Percentiles rank a stretch among this genome's conserved stretches.
These are phyloP conservation scores for Triops cancriformis DNA, from an alignment of 1,140 invertebrate genomes.

Conservation along the genomic window DNA sequence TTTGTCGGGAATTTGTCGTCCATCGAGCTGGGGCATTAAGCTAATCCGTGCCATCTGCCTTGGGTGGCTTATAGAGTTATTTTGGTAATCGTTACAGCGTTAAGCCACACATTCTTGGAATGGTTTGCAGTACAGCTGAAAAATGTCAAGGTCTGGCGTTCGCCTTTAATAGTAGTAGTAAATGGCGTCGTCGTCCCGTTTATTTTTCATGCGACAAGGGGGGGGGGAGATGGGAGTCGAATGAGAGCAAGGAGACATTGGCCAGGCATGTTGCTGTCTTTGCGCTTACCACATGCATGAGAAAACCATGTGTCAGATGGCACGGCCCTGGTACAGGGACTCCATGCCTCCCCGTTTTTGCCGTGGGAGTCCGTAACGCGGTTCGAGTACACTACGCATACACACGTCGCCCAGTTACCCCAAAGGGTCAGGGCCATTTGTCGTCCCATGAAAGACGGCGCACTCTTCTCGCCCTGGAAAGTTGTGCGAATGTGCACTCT, in stretches of 20 bases:
- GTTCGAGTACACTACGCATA: background rate
- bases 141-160: background rate
- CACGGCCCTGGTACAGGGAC: background rate
- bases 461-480: background rate
- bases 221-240: background rate
- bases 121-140: too few relatives aligned
- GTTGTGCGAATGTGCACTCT: background rate
- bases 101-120: background rate
- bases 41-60: background rate
- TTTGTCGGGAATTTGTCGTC: too few relatives aligned
- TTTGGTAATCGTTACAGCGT: background rate
- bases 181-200: background rate
- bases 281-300: background rate
- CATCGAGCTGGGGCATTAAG: too few relatives aligned
- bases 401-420: background rate
- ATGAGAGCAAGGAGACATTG: background rate
- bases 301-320: conserved; percentile 5
- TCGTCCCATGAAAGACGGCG: background rate
- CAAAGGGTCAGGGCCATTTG: background rate
- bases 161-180: background rate
- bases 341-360: background rate
- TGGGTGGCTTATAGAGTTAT: background rate
- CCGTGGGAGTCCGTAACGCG: background rate
- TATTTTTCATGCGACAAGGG: background rate
- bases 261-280: background rate